phyloP scores from a whole-genome alignment of 2,888 invertebrate species.

The Petrolisthes cinctipes region DNA sequence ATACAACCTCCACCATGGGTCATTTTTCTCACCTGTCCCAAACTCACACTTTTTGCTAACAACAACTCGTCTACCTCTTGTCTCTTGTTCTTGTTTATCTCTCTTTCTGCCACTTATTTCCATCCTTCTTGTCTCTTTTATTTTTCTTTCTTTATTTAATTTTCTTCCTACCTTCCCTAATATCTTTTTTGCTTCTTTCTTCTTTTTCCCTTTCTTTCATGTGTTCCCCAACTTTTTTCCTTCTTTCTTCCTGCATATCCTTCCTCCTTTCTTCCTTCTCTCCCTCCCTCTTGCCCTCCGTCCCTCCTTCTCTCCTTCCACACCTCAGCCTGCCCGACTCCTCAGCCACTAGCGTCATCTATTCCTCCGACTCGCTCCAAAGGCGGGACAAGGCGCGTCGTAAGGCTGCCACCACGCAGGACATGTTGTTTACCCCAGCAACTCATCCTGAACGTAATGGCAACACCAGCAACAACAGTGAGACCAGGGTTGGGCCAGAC shows the following conservation, averaged over 20 bases:
- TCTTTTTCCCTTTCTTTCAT: not conserved
- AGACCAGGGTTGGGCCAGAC: not conserved
- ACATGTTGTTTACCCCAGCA: slow-evolving; percentile 77
- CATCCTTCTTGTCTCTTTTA: not conserved
- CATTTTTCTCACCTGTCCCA: too few relatives aligned
- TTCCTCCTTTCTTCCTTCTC: not conserved
- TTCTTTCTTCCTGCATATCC: slow-evolving; percentile 1
- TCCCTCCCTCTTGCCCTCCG: slow-evolving; percentile 16
- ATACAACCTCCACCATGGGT: not conserved
- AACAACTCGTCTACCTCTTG: too few relatives aligned
- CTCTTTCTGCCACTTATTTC: not conserved
- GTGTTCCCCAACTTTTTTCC: not conserved
- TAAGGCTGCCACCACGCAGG: slow-evolving; percentile 78
- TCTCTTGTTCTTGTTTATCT: not conserved
- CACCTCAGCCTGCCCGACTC: slow-evolving; percentile 59
- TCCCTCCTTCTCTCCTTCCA: slow-evolving; percentile 37
- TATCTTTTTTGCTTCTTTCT: not conserved
- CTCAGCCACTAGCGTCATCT: slow-evolving; percentile 43
- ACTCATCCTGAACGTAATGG: slow-evolving; percentile 41
- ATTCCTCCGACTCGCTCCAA: slow-evolving; percentile 58
- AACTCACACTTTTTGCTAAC: too few relatives aligned
- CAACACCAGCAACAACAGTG: slow-evolving; percentile 33
- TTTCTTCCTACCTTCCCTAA: not conserved
- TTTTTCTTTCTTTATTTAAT: not conserved
- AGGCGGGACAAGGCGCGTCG: slow-evolving; percentile 74